A percentile compares a stretch with the other conserved stretches of the same genome.
phyloP scores from a whole-genome alignment of 2,113 vertebrate species.

The Anhinga anhinga region DNA sequence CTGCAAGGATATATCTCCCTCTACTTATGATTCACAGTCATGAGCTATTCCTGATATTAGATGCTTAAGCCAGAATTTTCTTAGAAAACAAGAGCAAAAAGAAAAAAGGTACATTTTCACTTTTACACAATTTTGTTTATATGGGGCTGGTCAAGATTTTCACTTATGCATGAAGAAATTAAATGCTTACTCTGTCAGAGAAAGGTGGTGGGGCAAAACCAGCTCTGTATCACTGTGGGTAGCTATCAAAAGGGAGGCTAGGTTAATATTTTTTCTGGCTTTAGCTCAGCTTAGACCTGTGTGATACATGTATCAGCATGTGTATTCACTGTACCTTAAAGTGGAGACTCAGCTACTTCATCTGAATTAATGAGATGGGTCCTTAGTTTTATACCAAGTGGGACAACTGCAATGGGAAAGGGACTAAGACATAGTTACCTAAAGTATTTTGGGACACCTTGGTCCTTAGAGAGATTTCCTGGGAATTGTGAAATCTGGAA shows the following conservation, averaged over 20 bases:
- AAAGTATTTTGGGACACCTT: neutral
- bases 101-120: neutral
- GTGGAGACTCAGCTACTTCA: neutral
- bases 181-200: neutral
- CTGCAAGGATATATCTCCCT: neutral
- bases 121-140: neutral
- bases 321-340: neutral
- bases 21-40: neutral
- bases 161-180: neutral
- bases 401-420: neutral
- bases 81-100: neutral
- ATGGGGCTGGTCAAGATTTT: neutral
- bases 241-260: neutral
- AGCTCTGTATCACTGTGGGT: neutral
- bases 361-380: neutral
- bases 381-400: neutral
- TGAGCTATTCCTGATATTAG: neutral
- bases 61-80: neutral
- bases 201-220: neutral
- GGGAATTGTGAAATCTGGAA: neutral
- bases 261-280: neutral
- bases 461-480: neutral
- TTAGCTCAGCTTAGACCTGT: neutral
- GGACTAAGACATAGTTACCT: neutral
- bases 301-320: neutral